Base-by-base conservation (phyloP, 2,113 vertebrate species). In the Deroptyus accipitrinus region DNA sequence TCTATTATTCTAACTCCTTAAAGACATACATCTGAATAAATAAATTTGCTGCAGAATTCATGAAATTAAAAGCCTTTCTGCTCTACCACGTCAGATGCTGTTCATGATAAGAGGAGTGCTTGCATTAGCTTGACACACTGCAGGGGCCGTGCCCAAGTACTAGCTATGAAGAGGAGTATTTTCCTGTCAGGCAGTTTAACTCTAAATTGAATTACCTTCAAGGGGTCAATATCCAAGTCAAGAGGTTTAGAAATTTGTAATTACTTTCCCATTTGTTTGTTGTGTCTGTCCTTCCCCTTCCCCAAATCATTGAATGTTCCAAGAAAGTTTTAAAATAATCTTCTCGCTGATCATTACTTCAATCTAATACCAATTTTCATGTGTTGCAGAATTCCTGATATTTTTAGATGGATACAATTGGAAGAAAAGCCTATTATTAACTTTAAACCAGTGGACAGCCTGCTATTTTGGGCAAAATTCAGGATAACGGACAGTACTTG, bases 141-240 rank as follows among this genome's bases (percentile, higher is more conserved):
- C 46, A 78, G 33, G 6, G 27, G 8, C 27, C 42, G 64, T 78
- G n/a, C 20, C 64, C 17, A 76, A 48, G 39, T 84, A 48, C 68
- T 84, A 88, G 27, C 37, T 33, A 33, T 39, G 35, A 86, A 54
- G 24, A 42, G 22, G 87, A 80, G 9, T 37, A 46, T 78, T 84
- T 86, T 73, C 64, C 52, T 82, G 64, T 82, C 75, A 80, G 44
- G 48, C 35, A 83, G 24, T 72, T 88, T 64, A 86, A 85, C 7
- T 90, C 42, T 86, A 82, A 90, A 86, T 23, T 83, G 62, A 95
- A 62, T 95, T 86, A 72, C 84, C 37, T 86, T 87, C 68, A 82
- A 68, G 33, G 18, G 31, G 41, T 48, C 54, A 52, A 7, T 64
- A 68, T 91, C 31, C 28, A 49, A 37, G 35, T 82, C 72, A 68